Base-by-base conservation (phyloP, 1,140 invertebrate species). In the Adelges cooleyi region DNA sequence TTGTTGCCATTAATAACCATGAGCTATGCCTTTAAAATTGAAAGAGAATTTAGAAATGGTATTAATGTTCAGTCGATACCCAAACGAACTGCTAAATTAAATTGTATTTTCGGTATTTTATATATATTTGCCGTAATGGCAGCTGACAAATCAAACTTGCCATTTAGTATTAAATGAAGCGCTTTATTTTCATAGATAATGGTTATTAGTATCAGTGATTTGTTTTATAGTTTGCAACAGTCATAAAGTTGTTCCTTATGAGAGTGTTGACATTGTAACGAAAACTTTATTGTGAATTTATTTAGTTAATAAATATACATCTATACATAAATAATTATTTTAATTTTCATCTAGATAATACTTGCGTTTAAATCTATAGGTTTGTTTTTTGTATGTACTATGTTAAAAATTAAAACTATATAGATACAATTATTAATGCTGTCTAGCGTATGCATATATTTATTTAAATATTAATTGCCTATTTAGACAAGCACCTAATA, bases 71-170 rank as follows among this genome's bases (percentile, higher is more conserved):
- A 85, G 70, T 79, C 80, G 75, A 85, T 96, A 65, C 92, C 92
- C 2, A 83, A 87, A 71, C 82, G 87, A 76, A 93, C 92, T 36
- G 92, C 92, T 13, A 86, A 87, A 74, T 77, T 96, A 10, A 96
- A 96, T 77, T 84, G 94, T 68, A 87, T 86, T 76, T 86, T 97
- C 75, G 92, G 92, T 40, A 81, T 94, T 74, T 81, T 94, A 53
- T 95, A 92, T 74, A 84, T 94, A 65, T 74, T 91, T 38, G 84
- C 90, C 52, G 86, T 86, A 67, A 72, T 77, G 40, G 69, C 78
- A 3, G 75, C 74, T 2, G 68, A 72, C 27, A 67, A 68, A 38
- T 65, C 67, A 36, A 68, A 67, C 68, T 68, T 72, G 56, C 71
- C 71, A 66, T 72, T 71, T 59, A 69, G 68, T 65, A 38, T 62